Conservation (phyloP, 2,888 invertebrate genomes). For the Bellardia bayeri region DNA sequence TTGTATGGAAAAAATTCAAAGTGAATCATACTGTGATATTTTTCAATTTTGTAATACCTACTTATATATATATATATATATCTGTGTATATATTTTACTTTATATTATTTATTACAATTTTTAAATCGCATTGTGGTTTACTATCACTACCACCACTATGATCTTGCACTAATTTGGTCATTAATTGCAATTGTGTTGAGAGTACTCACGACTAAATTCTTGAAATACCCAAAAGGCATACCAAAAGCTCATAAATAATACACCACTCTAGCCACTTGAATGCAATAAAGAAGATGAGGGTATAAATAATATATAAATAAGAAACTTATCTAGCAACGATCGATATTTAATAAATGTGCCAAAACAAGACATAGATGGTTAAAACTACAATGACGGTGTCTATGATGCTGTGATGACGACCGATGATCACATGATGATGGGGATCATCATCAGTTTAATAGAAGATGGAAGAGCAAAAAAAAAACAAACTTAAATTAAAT, state of each 20-base stretch:
- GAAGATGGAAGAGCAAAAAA: not conserved
- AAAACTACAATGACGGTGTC: slow-evolving; percentile 68
- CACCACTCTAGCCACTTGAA: slow-evolving; percentile 44
- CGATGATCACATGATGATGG: slow-evolving; percentile 60
- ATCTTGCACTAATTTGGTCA: slow-evolving; percentile 74
- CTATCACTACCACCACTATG: slow-evolving; percentile 44
- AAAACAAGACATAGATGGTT: slow-evolving; percentile 72
- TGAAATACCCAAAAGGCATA: slow-evolving; percentile 77
- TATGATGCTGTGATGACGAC: slow-evolving; percentile 53
- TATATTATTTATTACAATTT: slow-evolving; percentile 50
- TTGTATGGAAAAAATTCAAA: slow-evolving; percentile 56
- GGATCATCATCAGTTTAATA: slow-evolving; percentile 57
- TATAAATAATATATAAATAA: slow-evolving; percentile 24
- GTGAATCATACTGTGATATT: slow-evolving; percentile 66
- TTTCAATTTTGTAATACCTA: slow-evolving; percentile 55
- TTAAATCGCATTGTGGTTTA: slow-evolving; percentile 35
- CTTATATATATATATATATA: slow-evolving; percentile 5
- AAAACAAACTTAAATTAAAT: not conserved
- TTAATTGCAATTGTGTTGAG: slow-evolving; percentile 76
- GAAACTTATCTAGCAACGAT: slow-evolving; percentile 62
- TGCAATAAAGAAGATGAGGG: slow-evolving; percentile 32
- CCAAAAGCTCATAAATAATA: slow-evolving; percentile 77
- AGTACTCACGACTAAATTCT: slow-evolving; percentile 76
- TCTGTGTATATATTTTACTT: not conserved
- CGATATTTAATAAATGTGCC: slow-evolving; percentile 74